Conservation (phyloP, 2,888 invertebrate species). For the Drosophila demipolita region DNA sequence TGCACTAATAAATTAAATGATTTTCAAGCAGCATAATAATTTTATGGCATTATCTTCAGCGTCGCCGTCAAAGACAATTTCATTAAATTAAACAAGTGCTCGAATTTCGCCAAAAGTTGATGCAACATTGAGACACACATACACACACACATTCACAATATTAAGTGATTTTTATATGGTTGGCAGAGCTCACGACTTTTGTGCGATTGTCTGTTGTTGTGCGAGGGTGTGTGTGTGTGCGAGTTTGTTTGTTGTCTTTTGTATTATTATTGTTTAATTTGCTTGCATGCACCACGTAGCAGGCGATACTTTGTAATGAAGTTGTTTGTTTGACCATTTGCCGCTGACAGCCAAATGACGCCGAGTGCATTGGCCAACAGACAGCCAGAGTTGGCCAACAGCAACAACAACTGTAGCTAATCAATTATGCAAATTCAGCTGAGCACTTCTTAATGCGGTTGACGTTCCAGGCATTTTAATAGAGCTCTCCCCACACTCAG, state of each 20-base stretch:
- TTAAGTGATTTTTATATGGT: conserved; percentile 64
- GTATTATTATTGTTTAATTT: conserved; percentile 75
- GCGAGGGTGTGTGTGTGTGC: conserved; percentile 13
- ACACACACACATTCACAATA: conserved; percentile 20
- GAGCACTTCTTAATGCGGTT: conserved; percentile 59
- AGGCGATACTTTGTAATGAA: conserved; percentile 53
- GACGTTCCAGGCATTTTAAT: conserved; percentile 52
- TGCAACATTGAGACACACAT: conserved; percentile 39
- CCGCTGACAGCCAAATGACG: conserved; percentile 43
- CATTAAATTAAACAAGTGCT: conserved; percentile 72
- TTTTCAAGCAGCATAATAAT: conserved; percentile 67
- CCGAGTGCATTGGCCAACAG: conserved; percentile 46
- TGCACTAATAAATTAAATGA: conserved; percentile 67
- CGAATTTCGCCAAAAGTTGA: conserved; percentile 61
- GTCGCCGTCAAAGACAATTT: conserved; percentile 47
- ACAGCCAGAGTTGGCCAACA: background rate
- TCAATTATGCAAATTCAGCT: conserved; percentile 55
- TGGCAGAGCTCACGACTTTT: conserved; percentile 43
- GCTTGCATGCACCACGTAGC: conserved; percentile 39
- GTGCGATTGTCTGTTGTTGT: conserved; percentile 26
- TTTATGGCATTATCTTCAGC: conserved; percentile 55
- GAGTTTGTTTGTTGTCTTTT: conserved; percentile 25
- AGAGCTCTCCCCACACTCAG: conserved; percentile 9
- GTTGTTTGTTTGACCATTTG: conserved; percentile 52
- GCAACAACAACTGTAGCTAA: background rate